Conservation (phyloP, 2,888 invertebrate species). For the Heliconius ethilla region DNA sequence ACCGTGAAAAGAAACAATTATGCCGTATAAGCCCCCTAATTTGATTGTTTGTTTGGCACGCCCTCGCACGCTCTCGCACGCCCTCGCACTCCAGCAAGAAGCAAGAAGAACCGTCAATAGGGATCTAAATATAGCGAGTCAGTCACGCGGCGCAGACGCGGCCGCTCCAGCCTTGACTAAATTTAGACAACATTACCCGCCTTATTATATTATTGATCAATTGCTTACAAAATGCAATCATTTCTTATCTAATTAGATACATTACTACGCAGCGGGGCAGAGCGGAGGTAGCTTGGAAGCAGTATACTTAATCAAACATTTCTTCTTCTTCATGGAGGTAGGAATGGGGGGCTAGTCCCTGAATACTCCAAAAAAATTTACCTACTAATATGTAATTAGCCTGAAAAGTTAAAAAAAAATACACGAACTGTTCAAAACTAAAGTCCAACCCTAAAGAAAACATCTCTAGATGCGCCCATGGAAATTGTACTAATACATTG, state of each 20-base stretch:
- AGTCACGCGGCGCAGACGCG: slow-evolving; percentile 53
- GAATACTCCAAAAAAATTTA: too few species aligned
- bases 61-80: slow-evolving; percentile 65
- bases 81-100: slow-evolving; percentile 41
- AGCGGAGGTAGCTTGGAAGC: background rate
- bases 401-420: too few species aligned
- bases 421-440: too few species aligned
- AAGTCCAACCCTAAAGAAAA: too few species aligned
- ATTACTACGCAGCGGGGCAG: background rate
- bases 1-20: background rate
- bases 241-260: slow-evolving; percentile 11
- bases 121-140: slow-evolving; percentile 51
- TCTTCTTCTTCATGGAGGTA: too few species aligned
- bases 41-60: slow-evolving; percentile 64
- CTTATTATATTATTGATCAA: slow-evolving; percentile 34
- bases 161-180: slow-evolving; percentile 53
- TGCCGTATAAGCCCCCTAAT: slow-evolving; percentile 2
- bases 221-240: slow-evolving; percentile 13
- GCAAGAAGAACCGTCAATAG: slow-evolving; percentile 55
- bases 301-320: background rate
- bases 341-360: too few species aligned
- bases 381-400: too few species aligned
- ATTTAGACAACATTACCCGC: slow-evolving; percentile 48
- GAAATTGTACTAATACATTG: too few species aligned
- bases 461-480: too few species aligned